Percentiles rank a stretch among this genome's conserved stretches.
Evolutionary conservation across 2,797 vertebrate genomes (phyloP).

Genomic region (Cossypha heuglini): DNA sequence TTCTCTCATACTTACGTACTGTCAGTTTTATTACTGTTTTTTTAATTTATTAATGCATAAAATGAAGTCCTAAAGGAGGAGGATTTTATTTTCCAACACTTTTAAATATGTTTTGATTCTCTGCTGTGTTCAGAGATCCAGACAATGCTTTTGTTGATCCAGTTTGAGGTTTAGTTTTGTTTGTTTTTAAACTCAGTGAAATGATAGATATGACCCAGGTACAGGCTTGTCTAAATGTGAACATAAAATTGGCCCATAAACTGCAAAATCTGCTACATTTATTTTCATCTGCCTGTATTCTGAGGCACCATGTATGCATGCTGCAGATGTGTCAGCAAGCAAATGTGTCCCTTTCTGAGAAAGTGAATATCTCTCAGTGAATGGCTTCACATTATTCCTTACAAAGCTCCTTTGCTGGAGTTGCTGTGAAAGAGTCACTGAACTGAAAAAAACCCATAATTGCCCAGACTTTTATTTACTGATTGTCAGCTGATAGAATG

Average conservation of each 20-base stretch:
- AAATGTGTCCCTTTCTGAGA: not conserved
- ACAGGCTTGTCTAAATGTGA: not conserved
- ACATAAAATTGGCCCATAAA: not conserved
- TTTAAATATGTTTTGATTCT: not conserved
- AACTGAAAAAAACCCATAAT: not conserved
- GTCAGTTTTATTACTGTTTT: not conserved
- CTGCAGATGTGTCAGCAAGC: not conserved
- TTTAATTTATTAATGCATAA: not conserved
- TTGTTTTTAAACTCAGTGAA: not conserved
- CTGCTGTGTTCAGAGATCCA: not conserved
- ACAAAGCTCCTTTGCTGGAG: not conserved
- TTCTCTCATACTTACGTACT: not conserved
- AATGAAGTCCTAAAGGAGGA: not conserved
- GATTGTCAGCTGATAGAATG: conserved; percentile 8
- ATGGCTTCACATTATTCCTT: not conserved
- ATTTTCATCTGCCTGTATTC: not conserved
- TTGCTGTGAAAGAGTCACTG: not conserved
- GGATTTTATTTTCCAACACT: not conserved
- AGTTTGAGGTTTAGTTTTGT: not conserved
- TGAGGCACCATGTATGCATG: accelerated
- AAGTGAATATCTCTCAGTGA: not conserved
- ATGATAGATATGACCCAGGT: not conserved
- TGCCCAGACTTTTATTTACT: not conserved
- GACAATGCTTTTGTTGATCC: not conserved
- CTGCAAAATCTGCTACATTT: not conserved